Evolutionary conservation across 2,888 invertebrate species (phyloP).

Genomic region (Sesamia inferens): DNA sequence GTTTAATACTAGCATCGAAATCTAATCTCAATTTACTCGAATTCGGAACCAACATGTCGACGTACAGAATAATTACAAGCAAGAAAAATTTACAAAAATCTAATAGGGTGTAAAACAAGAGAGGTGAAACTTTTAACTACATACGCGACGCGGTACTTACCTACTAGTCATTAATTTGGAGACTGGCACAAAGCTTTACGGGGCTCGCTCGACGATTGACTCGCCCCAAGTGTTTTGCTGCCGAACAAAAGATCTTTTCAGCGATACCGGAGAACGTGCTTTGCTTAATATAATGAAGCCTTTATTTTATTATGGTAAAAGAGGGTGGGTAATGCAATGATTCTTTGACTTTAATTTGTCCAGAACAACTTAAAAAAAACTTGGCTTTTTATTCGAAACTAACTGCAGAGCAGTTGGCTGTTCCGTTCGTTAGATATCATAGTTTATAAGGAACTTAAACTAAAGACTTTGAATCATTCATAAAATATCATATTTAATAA

Average conservation of each 20-base stretch:
- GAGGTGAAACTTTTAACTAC: conserved; percentile 77
- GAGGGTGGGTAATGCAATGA: conserved; percentile 65
- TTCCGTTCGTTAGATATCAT: conserved; percentile 4
- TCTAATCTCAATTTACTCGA: conserved; percentile 21
- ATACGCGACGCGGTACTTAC: conserved; percentile 68
- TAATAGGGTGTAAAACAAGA: conserved; percentile 67
- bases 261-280: conserved; percentile 79
- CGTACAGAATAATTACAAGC: conserved; percentile 33
- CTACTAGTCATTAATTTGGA: conserved; percentile 86
- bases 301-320: conserved; percentile 82
- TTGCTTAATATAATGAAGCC: conserved; percentile 85
- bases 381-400: conserved; percentile 14
- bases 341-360: conserved; percentile 57
- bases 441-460: neutral
- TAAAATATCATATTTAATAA: conserved; percentile 9
- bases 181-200: conserved; percentile 81
- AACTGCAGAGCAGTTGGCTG: conserved; percentile 25
- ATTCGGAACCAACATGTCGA: conserved; percentile 16
- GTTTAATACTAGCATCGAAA: conserved; percentile 21
- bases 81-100: conserved; percentile 54
- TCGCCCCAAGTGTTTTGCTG: conserved; percentile 85
- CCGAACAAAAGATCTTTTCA: conserved; percentile 87
- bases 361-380: conserved; percentile 43
- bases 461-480: conserved; percentile 8
- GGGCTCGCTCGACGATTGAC: conserved; percentile 81